A percentile compares a stretch with the other conserved stretches of the same genome.
phyloP scores from a whole-genome alignment of 2,888 invertebrate genomes.

The Eupeodes latifasciatus region DNA sequence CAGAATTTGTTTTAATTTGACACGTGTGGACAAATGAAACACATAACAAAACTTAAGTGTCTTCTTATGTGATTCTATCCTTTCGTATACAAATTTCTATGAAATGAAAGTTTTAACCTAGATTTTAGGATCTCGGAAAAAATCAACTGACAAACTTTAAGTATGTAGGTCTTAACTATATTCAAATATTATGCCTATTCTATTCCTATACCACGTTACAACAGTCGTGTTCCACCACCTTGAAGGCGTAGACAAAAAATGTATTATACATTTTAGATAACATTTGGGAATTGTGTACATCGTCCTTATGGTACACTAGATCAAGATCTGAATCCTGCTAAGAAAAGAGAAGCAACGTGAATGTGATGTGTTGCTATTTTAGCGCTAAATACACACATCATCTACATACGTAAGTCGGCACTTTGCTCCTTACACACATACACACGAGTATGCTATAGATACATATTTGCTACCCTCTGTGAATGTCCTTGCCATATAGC shows the following conservation, averaged over 20 bases:
- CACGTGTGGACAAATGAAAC: neutral
- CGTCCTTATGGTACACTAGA: neutral
- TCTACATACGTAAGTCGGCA: slow-evolving; percentile 1
- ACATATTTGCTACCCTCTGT: too few relatives aligned
- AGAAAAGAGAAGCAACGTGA: neutral
- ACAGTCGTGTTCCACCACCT: neutral
- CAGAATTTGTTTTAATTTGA: neutral
- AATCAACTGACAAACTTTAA: neutral
- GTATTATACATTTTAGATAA: slow-evolving; percentile 6
- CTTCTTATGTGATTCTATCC: slow-evolving; percentile 6
- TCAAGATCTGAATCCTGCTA: neutral
- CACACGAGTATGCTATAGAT: neutral
- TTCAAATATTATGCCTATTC: neutral
- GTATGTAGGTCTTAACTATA: neutral
- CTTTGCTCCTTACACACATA: neutral
- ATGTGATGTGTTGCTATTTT: neutral
- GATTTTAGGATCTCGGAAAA: slow-evolving; percentile 21
- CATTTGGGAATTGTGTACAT: slow-evolving; percentile 16
- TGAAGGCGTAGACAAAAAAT: slow-evolving; percentile 10
- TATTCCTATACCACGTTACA: neutral
- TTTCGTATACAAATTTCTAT: neutral
- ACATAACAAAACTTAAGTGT: neutral
- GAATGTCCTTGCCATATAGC: slow-evolving; percentile 20
- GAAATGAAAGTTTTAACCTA: slow-evolving; percentile 50
- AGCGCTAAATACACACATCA: neutral